phyloP scores from a whole-genome alignment of 2,797 vertebrate genomes.

The Leptoclinus maculatus region DNA sequence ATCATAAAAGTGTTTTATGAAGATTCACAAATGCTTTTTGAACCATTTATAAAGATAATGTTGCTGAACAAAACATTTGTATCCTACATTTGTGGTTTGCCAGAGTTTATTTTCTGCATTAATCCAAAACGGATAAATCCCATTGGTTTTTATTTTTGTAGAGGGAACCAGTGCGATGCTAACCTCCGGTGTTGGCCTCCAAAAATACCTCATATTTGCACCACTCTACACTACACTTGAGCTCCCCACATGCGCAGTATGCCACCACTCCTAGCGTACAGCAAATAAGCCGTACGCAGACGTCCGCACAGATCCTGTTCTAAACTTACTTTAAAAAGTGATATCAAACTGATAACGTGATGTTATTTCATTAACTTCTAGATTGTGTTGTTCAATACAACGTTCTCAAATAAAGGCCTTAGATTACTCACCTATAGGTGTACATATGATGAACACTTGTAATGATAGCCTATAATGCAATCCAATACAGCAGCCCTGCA shows the following conservation, averaged over 20 bases:
- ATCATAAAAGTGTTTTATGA: not conserved
- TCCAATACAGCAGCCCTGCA: not conserved
- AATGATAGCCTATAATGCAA: not conserved
- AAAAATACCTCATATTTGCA: not conserved
- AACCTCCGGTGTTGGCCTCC: not conserved
- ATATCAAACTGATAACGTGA: not conserved
- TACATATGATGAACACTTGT: not conserved
- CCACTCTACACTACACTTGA: not conserved
- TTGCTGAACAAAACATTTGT: not conserved
- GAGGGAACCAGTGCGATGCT: not conserved
- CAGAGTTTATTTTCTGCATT: not conserved
- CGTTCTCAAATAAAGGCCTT: not conserved
- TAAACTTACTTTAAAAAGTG: not conserved
- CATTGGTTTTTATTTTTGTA: not conserved
- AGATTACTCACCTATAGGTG: not conserved
- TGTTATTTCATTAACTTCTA: not conserved
- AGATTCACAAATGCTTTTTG: too few relatives aligned
- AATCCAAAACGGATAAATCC: not conserved
- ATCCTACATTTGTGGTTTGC: not conserved
- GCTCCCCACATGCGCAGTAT: not conserved
- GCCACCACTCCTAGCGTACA: too few relatives aligned
- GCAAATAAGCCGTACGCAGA: not conserved
- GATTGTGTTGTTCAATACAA: not conserved
- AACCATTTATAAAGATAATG: not conserved
- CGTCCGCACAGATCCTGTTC: not conserved